Evolutionary conservation across 2,797 vertebrate species (phyloP), one percentile per base, ranked within the genome.

Genomic region (Danio aesculapii): DNA sequence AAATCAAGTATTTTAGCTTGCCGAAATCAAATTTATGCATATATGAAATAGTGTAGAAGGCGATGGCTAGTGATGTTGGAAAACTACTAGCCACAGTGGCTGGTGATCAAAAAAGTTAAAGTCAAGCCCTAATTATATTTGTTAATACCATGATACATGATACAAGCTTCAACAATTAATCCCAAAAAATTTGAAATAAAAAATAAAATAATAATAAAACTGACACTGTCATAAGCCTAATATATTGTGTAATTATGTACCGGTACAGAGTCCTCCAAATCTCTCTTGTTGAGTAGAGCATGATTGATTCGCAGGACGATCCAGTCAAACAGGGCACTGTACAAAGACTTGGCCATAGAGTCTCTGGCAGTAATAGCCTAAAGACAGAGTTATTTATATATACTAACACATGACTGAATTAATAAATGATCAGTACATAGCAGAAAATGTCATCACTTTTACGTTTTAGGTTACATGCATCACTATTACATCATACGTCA

Each of bases 261-360:
- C 46, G 93, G 92, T 64, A 98, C 93, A 0, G 97, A 95, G 70
- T 97, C 97, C 78, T 97, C 95, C 94, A 98, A 92, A 89, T 99
- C 98, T 80, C 94, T 96, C 87, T 95, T 96, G 81, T 98, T 99
- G 75, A 99, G 94, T 59, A 98, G 92, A 0, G 98, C 96, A 0
- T 98, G 98, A 90, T 99, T 99, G 88, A 99, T 97, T 69, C 97
- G 93, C 75, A 99, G 92, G 80, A 98, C 91, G 6, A 99, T 97
- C 98, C 98, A 99, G 58, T 99, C 98, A 62, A 99, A 99, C 76
- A 99, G 92, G 17, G 96, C 95, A 0, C 95, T 91, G 90, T 99
- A 99, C 55, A 99, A 87, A 52, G 95, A 97, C 91, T 96, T 98
- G 49, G 98, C 98, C 98, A 99, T 97, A 19, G 98, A 99, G 90